Evolutionary conservation across 1,140 invertebrate genomes (phyloP).

Genomic region (Gerris buenoi): DNA sequence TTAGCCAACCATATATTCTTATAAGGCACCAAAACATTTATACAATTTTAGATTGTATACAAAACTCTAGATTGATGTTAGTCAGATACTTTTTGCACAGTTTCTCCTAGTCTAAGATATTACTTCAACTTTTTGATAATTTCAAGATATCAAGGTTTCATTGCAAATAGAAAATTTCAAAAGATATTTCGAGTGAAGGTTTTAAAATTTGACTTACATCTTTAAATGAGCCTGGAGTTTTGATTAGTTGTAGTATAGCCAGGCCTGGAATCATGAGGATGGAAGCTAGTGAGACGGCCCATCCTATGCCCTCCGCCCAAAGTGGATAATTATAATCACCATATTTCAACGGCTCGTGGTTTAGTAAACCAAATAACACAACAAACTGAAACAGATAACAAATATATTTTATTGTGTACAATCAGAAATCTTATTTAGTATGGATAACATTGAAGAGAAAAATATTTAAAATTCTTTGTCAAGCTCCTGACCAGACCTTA

Average conservation of each 20-base stretch:
- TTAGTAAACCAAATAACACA: conserved; percentile 51
- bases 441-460: too few species aligned
- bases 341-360: conserved; percentile 49
- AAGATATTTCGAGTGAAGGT: background rate
- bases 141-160: background rate
- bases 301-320: conserved; percentile 57
- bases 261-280: conserved; percentile 54
- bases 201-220: conserved; percentile 34
- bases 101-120: background rate
- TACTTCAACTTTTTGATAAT: background rate
- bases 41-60: background rate
- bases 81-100: too few species aligned
- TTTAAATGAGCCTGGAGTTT: conserved; percentile 38
- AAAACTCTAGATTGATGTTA: too few species aligned
- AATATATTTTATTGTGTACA: too few species aligned
- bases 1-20: too few species aligned
- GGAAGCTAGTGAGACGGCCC: conserved; percentile 52
- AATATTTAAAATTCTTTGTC: too few species aligned
- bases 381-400: conserved; percentile 28
- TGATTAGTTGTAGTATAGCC: conserved; percentile 39
- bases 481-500: too few species aligned
- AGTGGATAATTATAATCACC: conserved; percentile 49
- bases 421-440: too few species aligned
- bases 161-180: background rate
- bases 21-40: too few species aligned